Evolutionary conservation across 2,113 vertebrate genomes (phyloP).

Genomic region (Uria aalge): DNA sequence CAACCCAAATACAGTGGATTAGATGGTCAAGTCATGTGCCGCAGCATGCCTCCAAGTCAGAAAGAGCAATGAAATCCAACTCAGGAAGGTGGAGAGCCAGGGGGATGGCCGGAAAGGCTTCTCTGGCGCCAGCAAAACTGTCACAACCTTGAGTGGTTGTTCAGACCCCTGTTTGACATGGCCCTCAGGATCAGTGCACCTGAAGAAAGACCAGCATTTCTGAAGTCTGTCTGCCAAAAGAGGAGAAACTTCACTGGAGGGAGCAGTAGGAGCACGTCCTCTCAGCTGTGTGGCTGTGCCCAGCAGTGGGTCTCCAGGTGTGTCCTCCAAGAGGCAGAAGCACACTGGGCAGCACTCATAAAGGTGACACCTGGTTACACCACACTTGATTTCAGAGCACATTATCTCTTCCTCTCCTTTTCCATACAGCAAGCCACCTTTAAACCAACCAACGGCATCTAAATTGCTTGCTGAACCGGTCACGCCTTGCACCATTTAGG

Average conservation of each 20-base stretch:
- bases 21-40: neutral
- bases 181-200: neutral
- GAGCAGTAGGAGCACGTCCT: neutral
- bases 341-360: neutral
- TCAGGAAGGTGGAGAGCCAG: neutral
- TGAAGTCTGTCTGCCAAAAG: neutral
- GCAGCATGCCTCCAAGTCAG: neutral
- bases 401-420: neutral
- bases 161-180: neutral
- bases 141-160: no score
- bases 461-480: neutral
- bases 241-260: neutral
- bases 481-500: neutral
- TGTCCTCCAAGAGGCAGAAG: neutral
- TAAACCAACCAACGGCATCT: neutral
- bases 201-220: neutral
- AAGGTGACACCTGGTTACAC: neutral
- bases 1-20: neutral
- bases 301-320: neutral
- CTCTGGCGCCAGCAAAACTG: neutral
- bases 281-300: neutral
- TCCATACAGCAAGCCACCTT: neutral
- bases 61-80: neutral
- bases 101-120: neutral
- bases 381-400: neutral